Conservation (phyloP, 2,797 vertebrate genomes). For the Sebastes diploproa region DNA sequence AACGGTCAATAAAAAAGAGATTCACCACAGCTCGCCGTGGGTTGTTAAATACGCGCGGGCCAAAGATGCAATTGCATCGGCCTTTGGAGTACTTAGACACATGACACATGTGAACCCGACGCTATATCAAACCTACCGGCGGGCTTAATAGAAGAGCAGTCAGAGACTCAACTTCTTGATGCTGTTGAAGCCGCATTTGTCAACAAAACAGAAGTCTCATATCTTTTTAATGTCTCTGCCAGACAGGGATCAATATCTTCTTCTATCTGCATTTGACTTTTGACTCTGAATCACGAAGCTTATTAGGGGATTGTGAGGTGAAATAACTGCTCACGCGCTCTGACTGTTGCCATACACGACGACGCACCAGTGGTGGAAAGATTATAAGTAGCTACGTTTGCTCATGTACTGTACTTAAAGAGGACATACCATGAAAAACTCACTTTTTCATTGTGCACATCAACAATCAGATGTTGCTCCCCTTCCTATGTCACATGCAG, state of each 20-base stretch:
- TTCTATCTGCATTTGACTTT: conserved; percentile 28
- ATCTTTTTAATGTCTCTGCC: conserved; percentile 19
- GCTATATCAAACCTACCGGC: conserved; percentile 23
- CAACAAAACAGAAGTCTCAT: not conserved
- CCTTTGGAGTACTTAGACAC: conserved; percentile 30
- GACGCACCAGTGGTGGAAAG: not conserved
- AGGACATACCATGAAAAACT: too few species aligned
- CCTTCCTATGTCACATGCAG: too few species aligned
- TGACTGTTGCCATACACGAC: not conserved
- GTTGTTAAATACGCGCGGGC: conserved; percentile 18
- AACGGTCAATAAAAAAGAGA: conserved; percentile 34
- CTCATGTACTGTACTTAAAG: not conserved
- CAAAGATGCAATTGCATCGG: not conserved
- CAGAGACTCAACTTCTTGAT: conserved; percentile 27
- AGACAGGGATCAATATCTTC: conserved; percentile 37
- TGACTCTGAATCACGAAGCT: conserved; percentile 11
- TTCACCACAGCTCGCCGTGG: not conserved
- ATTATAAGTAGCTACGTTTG: too few species aligned
- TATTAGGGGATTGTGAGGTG: not conserved
- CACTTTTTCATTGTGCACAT: too few species aligned
- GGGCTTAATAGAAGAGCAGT: conserved; percentile 7
- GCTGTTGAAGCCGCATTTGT: not conserved
- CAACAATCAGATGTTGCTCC: too few species aligned
- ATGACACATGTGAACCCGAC: conserved; percentile 41
- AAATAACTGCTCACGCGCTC: not conserved